Percentiles rank a stretch among this genome's conserved stretches.
Conservation (phyloP, 2,797 vertebrate species). For the Enteromius fasciolatus region DNA sequence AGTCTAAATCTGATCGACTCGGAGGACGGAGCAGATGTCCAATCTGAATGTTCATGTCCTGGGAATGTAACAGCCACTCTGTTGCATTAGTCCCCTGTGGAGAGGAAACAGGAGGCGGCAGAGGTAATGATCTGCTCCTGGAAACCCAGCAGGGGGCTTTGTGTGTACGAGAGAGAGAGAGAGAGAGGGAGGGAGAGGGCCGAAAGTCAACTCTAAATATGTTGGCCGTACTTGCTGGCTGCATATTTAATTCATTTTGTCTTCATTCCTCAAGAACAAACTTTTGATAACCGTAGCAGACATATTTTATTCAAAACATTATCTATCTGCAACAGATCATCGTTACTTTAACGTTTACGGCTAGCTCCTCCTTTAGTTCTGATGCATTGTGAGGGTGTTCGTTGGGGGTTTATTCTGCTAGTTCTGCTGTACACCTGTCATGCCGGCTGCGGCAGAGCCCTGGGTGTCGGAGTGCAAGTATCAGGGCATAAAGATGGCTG, state of each 20-base stretch:
- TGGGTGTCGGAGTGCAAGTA: conserved; percentile 55
- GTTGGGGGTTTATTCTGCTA: neutral
- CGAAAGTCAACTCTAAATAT: conserved; percentile 23
- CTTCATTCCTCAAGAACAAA: neutral
- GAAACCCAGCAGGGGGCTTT: conserved; percentile 35
- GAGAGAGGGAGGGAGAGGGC: neutral
- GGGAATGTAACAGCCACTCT: conserved; percentile 48
- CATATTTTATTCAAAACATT: neutral
- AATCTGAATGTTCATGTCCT: conserved; percentile 50
- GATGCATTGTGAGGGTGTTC: neutral
- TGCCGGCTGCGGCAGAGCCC: conserved; percentile 42
- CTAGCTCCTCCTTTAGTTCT: neutral
- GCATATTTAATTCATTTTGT: neutral
- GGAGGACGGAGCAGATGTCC: conserved; percentile 43
- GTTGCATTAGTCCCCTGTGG: conserved; percentile 41
- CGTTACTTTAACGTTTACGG: neutral
- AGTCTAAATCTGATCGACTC: conserved; percentile 25
- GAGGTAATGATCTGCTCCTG: conserved; percentile 67
- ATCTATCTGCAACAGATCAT: neutral
- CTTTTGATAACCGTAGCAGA: no score
- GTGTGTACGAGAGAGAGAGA: neutral
- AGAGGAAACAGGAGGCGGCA: conserved; percentile 58
- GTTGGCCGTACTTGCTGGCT: neutral
- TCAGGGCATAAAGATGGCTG: conserved; percentile 64
- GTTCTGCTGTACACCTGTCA: conserved; percentile 56